Conservation (phyloP, 1,140 invertebrate genomes). For the Neodiprion pinetum region DNA sequence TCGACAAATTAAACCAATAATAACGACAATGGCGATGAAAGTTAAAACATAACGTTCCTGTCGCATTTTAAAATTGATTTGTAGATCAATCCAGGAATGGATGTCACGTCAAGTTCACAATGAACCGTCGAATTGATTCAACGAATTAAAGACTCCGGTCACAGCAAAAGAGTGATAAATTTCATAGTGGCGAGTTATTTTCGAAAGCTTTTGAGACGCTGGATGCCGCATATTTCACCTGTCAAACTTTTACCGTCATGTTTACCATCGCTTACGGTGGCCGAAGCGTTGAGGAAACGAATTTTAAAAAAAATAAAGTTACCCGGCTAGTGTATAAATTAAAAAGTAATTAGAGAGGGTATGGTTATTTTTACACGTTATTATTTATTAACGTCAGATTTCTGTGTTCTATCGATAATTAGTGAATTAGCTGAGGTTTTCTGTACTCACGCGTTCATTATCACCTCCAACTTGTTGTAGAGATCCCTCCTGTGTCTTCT, state of each 20-base stretch:
- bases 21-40: no score
- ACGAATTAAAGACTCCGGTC: background rate
- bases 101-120: background rate
- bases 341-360: background rate
- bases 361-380: background rate
- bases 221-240: background rate
- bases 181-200: background rate
- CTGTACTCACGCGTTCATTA: slow-evolving; percentile 72
- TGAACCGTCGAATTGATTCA: background rate
- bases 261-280: background rate
- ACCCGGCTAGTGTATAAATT: background rate
- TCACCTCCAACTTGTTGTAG: slow-evolving; percentile 72
- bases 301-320: background rate
- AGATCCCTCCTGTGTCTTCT: slow-evolving; percentile 65
- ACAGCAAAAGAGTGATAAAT: background rate
- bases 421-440: background rate
- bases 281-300: background rate
- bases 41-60: no score
- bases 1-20: no score
- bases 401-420: background rate
- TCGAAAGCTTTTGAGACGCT: background rate
- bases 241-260: background rate
- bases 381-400: background rate
- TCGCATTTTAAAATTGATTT: background rate
- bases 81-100: background rate